Evolutionary conservation across 2,113 vertebrate species (phyloP).

Genomic region (Prinia subflava): DNA sequence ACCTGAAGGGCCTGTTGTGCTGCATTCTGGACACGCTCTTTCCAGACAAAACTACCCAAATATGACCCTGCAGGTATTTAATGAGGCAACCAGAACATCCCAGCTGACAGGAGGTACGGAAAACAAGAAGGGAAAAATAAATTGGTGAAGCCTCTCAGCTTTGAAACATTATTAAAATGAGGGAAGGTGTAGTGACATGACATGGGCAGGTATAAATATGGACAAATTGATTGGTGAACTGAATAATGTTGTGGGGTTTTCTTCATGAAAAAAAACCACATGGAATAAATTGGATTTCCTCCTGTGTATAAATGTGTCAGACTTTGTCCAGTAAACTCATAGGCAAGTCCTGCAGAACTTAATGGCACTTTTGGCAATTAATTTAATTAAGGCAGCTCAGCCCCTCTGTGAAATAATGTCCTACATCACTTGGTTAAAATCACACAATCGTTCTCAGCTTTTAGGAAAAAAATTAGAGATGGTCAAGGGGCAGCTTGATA

Average conservation of each 20-base stretch:
- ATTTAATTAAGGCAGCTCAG: neutral
- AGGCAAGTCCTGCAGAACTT: neutral
- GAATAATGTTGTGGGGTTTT: neutral
- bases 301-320: neutral
- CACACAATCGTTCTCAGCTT: neutral
- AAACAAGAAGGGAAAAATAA: neutral
- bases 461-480: neutral
- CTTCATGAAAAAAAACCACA: neutral
- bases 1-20: slow-evolving; percentile 38
- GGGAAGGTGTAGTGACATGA: neutral
- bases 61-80: slow-evolving; percentile 45
- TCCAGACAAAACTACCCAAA: slow-evolving; percentile 61
- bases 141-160: neutral
- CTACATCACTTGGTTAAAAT: neutral
- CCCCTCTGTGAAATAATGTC: neutral
- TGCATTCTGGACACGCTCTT: slow-evolving; percentile 55
- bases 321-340: neutral
- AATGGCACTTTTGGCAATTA: neutral
- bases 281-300: neutral
- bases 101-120: neutral
- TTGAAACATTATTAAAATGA: neutral
- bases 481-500: neutral
- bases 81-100: slow-evolving; percentile 29
- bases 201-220: neutral
- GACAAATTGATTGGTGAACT: neutral